Evolutionary conservation across 2,797 vertebrate genomes (phyloP), one percentile per base, ranked within the genome.

Genomic region (Diceros bicornis): DNA sequence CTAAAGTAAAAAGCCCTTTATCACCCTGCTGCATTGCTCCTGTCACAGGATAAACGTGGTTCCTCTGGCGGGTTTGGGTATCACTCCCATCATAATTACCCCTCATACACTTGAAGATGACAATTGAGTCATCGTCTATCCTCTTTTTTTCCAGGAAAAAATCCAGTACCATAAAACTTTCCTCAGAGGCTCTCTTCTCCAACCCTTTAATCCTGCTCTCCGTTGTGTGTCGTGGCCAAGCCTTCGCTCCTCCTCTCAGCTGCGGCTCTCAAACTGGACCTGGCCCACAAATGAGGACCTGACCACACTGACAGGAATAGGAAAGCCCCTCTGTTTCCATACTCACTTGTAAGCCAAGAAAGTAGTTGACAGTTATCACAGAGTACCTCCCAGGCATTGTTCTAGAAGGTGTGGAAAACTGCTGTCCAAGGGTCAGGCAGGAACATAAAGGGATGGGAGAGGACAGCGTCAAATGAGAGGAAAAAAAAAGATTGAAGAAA

Each of bases 131-230:
- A 86, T 57, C 3, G 29, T 69, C 50, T 62, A n/a, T 0, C 16
- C 27, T 83, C 2, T 21, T 79, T 47, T 87, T 52, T 57, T 83
- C 34, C 29, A 34, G 37, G 66, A 86, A 94, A 96, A 97, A 55
- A 37, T 82, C 62, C 75, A 95, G 55, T 72, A 85, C 77, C 78
- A 89, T 96, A 77, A 29, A 95, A 90, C 37, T 89, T 55, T 20
- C 64, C 41, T 89, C 57, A 13, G 12, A 29, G 37, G 32, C 47
- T 89, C 68, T 69, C 27, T 62, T 89, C 91, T 50, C 79, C 75
- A 82, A 1, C 13, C 52, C 27, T 95, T 91, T 82, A 77, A 83
- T 78, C 61, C 68, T 0, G 5, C 29, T 59, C 21, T n/a, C 32
- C 44, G 87, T n/a, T 64, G 23, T 71, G 71, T 64, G 61, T 47